phyloP scores from a whole-genome alignment of 1,140 invertebrate genomes.

The Tetranychus cinnabarinus region DNA sequence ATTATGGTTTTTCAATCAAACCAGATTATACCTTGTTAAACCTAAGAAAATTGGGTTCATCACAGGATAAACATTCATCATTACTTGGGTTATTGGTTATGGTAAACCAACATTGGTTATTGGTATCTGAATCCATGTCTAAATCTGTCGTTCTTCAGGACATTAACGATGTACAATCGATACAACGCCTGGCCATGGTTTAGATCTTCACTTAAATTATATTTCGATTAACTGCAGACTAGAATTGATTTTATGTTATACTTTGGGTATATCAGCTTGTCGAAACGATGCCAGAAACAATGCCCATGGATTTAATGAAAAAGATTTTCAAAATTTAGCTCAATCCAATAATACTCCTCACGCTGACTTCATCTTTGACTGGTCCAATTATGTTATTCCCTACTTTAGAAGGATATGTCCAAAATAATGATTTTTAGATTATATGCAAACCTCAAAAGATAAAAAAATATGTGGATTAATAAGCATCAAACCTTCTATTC shows the following conservation, averaged over 20 bases:
- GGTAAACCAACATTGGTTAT: too few species aligned
- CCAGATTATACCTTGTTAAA: too few species aligned
- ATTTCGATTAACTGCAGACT: constrained; percentile 52
- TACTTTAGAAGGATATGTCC: constrained; percentile 38
- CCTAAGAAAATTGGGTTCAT: too few species aligned
- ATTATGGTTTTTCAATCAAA: too few species aligned
- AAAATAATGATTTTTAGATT: constrained; percentile 37
- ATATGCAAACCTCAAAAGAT: constrained; percentile 33
- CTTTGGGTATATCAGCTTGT: too few species aligned
- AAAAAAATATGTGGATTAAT: constrained; percentile 60
- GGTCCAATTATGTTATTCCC: constrained; percentile 50
- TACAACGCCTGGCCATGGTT: constrained; percentile 50
- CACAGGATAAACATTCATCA: too few species aligned
- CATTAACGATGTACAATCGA: constrained; percentile 26
- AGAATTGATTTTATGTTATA: constrained; percentile 54
- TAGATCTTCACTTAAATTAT: constrained; percentile 60
- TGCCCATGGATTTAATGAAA: constrained; percentile 32
- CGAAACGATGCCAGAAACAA: constrained; percentile 35
- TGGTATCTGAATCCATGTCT: constrained; percentile 48
- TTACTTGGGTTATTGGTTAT: too few species aligned
- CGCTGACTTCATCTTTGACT: constrained; percentile 42
- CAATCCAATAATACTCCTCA: constrained; percentile 54
- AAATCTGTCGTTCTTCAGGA: constrained; percentile 28
- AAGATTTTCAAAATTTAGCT: constrained; percentile 43
- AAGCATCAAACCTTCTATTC: constrained; percentile 57